A percentile compares a stretch with the other conserved stretches of the same genome.
Conservation (phyloP, 2,113 vertebrate genomes). For the Lycocorax pyrrhopterus region DNA sequence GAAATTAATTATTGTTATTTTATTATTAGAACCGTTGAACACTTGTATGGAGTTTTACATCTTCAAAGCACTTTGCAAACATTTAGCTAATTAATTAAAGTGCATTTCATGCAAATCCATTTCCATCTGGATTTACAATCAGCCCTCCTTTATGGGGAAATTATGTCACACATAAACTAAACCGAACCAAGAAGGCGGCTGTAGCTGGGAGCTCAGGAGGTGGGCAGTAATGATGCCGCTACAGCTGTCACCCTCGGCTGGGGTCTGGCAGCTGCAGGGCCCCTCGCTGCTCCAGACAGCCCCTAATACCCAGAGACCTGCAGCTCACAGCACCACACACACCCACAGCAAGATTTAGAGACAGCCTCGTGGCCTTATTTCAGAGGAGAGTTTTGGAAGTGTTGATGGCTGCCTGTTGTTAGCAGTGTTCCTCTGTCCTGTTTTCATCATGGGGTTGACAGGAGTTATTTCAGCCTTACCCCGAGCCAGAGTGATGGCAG, state of each 20-base stretch:
- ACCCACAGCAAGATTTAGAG: neutral
- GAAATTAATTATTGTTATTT: conserved; percentile 62
- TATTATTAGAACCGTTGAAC: conserved; percentile 39
- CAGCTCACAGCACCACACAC: neutral
- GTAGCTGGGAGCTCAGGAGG: neutral
- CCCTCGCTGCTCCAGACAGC: neutral
- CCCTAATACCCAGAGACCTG: neutral
- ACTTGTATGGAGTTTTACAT: conserved; percentile 27
- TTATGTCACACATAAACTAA: neutral
- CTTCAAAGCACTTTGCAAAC: conserved; percentile 51
- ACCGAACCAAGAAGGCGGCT: neutral
- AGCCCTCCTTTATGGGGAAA: conserved; percentile 27
- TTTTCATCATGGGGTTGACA: neutral
- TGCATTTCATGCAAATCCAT: conserved; percentile 39
- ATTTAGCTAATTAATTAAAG: conserved; percentile 68
- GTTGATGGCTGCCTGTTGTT: neutral
- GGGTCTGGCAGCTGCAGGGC: neutral
- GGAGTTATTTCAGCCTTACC: neutral
- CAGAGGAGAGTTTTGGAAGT: neutral
- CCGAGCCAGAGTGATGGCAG: neutral
- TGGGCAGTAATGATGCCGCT: neutral
- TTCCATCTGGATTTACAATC: conserved; percentile 60
- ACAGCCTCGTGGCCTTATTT: neutral
- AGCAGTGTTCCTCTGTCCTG: fast-evolving
- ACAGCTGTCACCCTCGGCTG: neutral